These are phyloP conservation scores for Hydractinia echinata DNA, from an alignment of 30 jellyfish, hydroid and myxozoan genomes.

Conservation along the genomic window DNA sequence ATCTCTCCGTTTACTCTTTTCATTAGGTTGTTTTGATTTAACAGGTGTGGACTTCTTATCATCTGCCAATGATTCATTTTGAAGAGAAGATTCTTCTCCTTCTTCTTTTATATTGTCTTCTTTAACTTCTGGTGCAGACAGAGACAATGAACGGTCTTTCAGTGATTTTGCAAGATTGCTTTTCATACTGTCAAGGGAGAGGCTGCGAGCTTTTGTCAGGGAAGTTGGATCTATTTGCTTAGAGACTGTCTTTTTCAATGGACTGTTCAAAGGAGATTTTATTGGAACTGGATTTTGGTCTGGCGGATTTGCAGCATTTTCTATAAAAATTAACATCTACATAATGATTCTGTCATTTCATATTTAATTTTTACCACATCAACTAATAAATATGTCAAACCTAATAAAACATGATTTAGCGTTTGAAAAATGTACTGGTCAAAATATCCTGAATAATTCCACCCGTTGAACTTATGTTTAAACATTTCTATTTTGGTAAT, in stretches of 20 bases:
- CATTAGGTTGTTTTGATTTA: background rate
- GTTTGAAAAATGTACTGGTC: too few species aligned
- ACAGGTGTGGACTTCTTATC: background rate
- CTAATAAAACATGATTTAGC: too few species aligned
- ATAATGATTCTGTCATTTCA: too few species aligned
- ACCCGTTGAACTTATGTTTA: too few species aligned
- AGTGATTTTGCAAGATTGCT: constrained; percentile 6
- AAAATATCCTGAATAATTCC: too few species aligned
- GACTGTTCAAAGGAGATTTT: constrained; percentile 40
- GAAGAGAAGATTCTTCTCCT: background rate
- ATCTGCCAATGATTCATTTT: background rate
- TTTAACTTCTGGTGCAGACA: background rate
- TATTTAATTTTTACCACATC: too few species aligned
- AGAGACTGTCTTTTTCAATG: constrained; percentile 2
- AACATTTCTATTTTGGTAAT: too few species aligned
- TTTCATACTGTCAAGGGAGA: constrained; percentile 16
- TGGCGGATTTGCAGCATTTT: too few species aligned
- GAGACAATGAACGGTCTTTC: constrained; percentile 1
- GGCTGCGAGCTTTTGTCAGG: constrained; percentile 11
- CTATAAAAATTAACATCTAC: too few species aligned
- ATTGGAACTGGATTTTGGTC: background rate
- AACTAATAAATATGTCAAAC: too few species aligned
- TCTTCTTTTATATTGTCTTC: background rate
- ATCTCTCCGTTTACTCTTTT: too few species aligned
- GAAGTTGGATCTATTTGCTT: background rate